These are phyloP conservation scores for Ancistrus triradiatus DNA, from an alignment of 2,113 vertebrate species.

Conservation along the genomic window DNA sequence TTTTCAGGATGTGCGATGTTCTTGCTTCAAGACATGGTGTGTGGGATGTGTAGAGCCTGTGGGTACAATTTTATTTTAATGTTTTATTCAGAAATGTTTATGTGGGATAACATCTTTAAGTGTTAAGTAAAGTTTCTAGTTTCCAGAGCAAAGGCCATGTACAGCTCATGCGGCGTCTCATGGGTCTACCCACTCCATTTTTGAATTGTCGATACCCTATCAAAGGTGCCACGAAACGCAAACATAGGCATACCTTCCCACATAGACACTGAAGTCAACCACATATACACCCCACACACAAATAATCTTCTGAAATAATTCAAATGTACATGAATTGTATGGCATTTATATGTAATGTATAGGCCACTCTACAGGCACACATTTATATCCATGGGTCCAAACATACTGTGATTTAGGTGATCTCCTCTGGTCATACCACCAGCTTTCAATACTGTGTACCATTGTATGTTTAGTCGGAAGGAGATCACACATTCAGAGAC, in stretches of 20 bases:
- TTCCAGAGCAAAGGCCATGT: constrained; percentile 50
- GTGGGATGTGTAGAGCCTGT: too few species aligned
- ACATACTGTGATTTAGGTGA: too few species aligned
- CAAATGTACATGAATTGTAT: not conserved
- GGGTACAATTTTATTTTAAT: constrained; percentile 17
- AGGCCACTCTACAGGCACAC: too few species aligned
- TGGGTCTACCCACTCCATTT: constrained; percentile 3
- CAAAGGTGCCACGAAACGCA: constrained; percentile 11
- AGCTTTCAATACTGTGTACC: not conserved
- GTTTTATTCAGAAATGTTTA: constrained; percentile 20
- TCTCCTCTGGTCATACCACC: too few species aligned
- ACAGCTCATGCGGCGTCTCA: constrained; percentile 40
- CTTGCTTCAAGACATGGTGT: too few species aligned
- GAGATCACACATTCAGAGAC: constrained; percentile 31
- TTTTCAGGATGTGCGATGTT: too few species aligned
- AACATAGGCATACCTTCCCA: constrained; percentile 9
- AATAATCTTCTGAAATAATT: too few species aligned
- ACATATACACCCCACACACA: not conserved
- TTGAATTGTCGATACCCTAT: constrained; percentile 21
- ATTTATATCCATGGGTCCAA: too few species aligned
- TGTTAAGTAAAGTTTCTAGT: constrained; percentile 31
- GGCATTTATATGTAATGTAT: too few species aligned
- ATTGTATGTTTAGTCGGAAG: constrained; percentile 13
- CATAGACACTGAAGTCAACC: not conserved
- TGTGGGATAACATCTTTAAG: constrained; percentile 28